Conservation (phyloP, 2,888 invertebrate genomes). For the Atethmia centrago region DNA sequence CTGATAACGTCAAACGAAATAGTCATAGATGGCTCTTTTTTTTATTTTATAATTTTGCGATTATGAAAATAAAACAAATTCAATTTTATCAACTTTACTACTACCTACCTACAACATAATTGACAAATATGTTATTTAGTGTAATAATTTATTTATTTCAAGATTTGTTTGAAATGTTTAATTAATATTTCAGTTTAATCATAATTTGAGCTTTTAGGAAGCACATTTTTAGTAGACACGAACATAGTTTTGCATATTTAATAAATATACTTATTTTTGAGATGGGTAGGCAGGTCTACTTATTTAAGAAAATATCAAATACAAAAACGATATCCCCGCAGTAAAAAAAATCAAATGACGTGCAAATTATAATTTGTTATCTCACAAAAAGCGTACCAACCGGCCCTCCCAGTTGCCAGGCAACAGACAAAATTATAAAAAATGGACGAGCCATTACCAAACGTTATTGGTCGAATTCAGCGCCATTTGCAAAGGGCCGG, state of each 20-base stretch:
- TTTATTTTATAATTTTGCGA: constrained; percentile 1
- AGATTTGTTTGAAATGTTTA: background rate
- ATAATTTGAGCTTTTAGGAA: background rate
- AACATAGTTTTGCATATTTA: background rate
- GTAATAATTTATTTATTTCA: background rate
- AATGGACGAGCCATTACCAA: constrained; percentile 74
- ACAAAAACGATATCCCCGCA: too few species aligned
- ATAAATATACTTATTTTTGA: background rate
- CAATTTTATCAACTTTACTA: background rate
- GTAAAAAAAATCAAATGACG: background rate
- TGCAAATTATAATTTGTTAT: constrained; percentile 19
- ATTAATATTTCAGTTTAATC: background rate
- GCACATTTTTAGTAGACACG: background rate
- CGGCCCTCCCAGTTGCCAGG: constrained; percentile 63
- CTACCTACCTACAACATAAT: background rate
- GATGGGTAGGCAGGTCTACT: background rate
- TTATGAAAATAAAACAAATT: background rate
- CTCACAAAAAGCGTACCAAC: constrained; percentile 14
- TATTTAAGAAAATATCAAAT: background rate
- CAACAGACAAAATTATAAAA: constrained; percentile 70
- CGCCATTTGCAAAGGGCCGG: constrained; percentile 89
- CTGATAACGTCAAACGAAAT: background rate
- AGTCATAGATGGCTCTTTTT: constrained; percentile 52
- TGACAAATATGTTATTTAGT: background rate
- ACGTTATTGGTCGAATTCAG: constrained; percentile 85